These are phyloP conservation scores for Drosophila albomicans DNA, from an alignment of 1,140 invertebrate genomes.

Conservation along the genomic window DNA sequence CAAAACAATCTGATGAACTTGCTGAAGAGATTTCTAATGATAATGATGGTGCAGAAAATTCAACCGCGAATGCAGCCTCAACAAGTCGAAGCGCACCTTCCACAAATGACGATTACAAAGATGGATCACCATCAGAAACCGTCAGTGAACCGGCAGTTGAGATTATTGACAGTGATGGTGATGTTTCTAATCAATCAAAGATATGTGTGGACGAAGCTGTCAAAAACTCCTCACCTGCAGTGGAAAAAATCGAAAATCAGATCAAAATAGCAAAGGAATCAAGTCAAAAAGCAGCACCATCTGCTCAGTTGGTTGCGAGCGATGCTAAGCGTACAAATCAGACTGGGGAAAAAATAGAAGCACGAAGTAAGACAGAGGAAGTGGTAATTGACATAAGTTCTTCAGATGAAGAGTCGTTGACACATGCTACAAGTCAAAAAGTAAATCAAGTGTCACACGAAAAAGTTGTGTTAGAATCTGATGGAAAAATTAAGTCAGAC, in stretches of 20 bases:
- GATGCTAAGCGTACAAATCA: neutral
- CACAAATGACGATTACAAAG: no score
- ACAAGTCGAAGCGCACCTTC: neutral
- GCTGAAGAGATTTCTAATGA: no score
- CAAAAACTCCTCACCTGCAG: neutral
- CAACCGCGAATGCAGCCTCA: no score
- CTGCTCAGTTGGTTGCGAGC: neutral
- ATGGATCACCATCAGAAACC: no score
- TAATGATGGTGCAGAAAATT: no score
- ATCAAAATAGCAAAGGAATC: neutral
- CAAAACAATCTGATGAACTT: no score
- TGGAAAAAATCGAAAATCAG: neutral
- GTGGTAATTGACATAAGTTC: slow-evolving; percentile 10
- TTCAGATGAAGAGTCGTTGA: slow-evolving; percentile 1
- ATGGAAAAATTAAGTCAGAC: neutral
- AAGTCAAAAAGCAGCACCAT: neutral
- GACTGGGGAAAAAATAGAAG: neutral
- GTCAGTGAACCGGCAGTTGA: neutral
- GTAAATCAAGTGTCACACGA: neutral
- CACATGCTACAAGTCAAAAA: neutral
- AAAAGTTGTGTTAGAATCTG: neutral
- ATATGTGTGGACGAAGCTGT: neutral
- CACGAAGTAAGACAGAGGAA: neutral
- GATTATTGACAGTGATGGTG: neutral
- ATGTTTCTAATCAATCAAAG: neutral